Evolutionary conservation across 53 echinoderm and acorn worm genomes (phyloP).

Genomic region (Arbacia lixula): DNA sequence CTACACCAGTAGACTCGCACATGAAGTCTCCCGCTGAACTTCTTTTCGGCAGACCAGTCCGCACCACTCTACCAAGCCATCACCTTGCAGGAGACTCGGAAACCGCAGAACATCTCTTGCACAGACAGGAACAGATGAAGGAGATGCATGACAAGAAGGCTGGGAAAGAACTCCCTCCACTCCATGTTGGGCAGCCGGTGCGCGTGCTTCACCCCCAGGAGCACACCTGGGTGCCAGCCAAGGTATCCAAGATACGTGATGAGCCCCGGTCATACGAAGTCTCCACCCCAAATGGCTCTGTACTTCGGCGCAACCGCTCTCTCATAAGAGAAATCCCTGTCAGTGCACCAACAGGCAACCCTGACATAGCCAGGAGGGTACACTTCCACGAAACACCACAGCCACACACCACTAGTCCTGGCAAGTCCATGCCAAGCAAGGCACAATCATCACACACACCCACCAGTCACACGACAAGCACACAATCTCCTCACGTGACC

Average conservation of each 20-base stretch:
- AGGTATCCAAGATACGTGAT: slow-evolving; percentile 53
- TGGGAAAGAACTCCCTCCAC: slow-evolving; percentile 59
- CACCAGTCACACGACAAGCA: too few relatives aligned
- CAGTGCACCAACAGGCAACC: too few relatives aligned
- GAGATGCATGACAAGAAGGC: slow-evolving; percentile 57
- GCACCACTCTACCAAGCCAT: slow-evolving; percentile 64
- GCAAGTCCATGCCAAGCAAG: too few relatives aligned
- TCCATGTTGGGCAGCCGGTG: slow-evolving; percentile 63
- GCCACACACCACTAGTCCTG: too few relatives aligned
- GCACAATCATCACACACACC: too few relatives aligned
- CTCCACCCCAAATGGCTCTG: slow-evolving; percentile 61
- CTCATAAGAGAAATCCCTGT: too few relatives aligned
- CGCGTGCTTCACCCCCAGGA: slow-evolving; percentile 55
- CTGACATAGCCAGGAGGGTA: too few relatives aligned
- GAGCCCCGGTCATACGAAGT: slow-evolving; percentile 73
- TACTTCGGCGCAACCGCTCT: slow-evolving; percentile 62
- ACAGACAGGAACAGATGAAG: slow-evolving; percentile 47
- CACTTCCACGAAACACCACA: too few relatives aligned
- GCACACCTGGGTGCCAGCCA: slow-evolving; percentile 65
- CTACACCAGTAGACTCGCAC: slow-evolving; percentile 62
- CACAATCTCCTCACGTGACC: too few relatives aligned
- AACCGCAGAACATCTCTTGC: slow-evolving; percentile 21
- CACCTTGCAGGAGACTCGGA: slow-evolving; percentile 29
- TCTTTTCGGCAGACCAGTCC: slow-evolving; percentile 57
- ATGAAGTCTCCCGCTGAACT: slow-evolving; percentile 78